Conservation (phyloP, 2,888 invertebrate species). For the Megalurothrips usitatus region DNA sequence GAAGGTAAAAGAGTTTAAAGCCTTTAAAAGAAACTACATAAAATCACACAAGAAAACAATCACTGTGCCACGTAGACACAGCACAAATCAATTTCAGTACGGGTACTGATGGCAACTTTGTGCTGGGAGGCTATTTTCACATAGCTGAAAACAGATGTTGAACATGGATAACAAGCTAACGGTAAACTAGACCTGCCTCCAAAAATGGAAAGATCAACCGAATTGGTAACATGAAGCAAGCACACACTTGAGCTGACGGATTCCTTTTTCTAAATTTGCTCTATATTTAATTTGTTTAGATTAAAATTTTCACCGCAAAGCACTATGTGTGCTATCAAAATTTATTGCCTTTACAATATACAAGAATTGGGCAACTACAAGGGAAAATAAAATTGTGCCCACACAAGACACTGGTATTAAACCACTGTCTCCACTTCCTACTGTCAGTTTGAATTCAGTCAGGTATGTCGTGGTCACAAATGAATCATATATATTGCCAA, state of each 20-base stretch:
- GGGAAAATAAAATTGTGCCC: constrained; percentile 24
- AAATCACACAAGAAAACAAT: constrained; percentile 27
- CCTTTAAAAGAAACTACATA: constrained; percentile 26
- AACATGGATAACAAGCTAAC: not conserved
- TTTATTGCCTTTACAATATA: constrained; percentile 11
- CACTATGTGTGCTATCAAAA: constrained; percentile 7
- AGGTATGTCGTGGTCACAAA: constrained; percentile 21
- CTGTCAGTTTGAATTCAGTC: constrained; percentile 21
- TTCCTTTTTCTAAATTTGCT: not conserved
- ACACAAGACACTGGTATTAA: not conserved
- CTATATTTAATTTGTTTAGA: not conserved
- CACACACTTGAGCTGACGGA: constrained; percentile 1
- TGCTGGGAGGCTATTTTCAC: not conserved
- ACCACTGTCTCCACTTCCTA: constrained; percentile 9
- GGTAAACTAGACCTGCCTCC: not conserved
- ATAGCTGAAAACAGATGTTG: not conserved
- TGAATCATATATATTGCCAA: not conserved
- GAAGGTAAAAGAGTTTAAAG: not conserved
- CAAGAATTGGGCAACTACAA: not conserved
- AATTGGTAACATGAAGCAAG: constrained; percentile 17
- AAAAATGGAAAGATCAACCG: not conserved
- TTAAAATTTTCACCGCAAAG: not conserved
- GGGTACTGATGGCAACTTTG: constrained; percentile 10
- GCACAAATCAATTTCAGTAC: not conserved
- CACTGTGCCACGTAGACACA: not conserved